Conservation (phyloP, 2,797 vertebrate genomes). For the Salarias fasciatus region DNA sequence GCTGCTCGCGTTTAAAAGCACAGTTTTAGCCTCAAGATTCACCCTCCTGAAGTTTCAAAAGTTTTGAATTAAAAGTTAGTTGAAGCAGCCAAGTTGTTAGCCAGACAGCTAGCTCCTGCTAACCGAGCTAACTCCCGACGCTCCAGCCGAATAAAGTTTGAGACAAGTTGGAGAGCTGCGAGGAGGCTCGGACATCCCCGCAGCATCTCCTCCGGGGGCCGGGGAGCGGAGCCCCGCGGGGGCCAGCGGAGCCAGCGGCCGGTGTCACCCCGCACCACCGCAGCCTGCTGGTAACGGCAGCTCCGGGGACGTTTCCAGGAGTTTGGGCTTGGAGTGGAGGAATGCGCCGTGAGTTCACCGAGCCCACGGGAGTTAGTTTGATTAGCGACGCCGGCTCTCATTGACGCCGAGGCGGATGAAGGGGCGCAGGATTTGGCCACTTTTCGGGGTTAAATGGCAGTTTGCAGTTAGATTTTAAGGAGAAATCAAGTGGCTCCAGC, state of each 20-base stretch:
- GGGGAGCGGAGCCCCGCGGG: too few relatives aligned
- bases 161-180: constrained; percentile 19
- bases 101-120: constrained; percentile 28
- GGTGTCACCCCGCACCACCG: accelerated
- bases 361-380: constrained; percentile 21
- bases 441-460: not conserved
- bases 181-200: not conserved
- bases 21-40: too few relatives aligned
- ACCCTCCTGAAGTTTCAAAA: too few relatives aligned
- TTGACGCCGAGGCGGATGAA: not conserved
- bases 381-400: not conserved
- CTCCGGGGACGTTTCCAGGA: not conserved
- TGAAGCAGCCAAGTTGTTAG: constrained; percentile 28
- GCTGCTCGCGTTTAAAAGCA: too few relatives aligned
- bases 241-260: not conserved
- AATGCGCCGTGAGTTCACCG: constrained; percentile 69
- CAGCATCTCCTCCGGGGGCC: too few relatives aligned
- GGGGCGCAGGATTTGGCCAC: too few relatives aligned
- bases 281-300: not conserved
- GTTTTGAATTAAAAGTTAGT: not conserved
- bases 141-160: constrained; percentile 59
- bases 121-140: constrained; percentile 43
- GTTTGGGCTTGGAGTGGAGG: constrained; percentile 67
- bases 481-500: constrained; percentile 24
- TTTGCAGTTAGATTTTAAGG: constrained; percentile 11